Conservation (phyloP, 1,140 invertebrate species). For the Luehdorfia chinensis region DNA sequence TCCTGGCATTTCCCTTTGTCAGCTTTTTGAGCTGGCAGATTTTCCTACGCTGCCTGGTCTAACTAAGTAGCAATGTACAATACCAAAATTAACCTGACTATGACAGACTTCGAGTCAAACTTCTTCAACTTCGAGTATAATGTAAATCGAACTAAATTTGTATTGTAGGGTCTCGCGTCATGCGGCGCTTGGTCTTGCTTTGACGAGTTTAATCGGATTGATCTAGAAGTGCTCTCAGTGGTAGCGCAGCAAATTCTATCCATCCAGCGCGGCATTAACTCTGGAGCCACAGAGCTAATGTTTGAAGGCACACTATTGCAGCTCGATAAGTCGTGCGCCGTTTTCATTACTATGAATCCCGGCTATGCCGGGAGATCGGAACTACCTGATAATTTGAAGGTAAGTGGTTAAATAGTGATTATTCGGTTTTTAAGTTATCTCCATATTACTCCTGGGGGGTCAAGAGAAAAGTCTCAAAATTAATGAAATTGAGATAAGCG, state of each 20-base stretch:
- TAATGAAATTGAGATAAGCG: too few relatives aligned
- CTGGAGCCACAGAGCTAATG: constrained; percentile 83
- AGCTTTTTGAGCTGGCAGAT: too few relatives aligned
- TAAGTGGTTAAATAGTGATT: too few relatives aligned
- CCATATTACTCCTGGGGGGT: too few relatives aligned
- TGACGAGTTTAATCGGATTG: constrained; percentile 95
- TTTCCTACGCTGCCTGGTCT: too few relatives aligned
- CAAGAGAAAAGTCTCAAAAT: too few relatives aligned
- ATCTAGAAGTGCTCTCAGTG: constrained; percentile 93
- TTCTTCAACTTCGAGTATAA: too few relatives aligned
- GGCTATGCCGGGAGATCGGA: constrained; percentile 95
- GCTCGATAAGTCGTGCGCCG: constrained; percentile 93
- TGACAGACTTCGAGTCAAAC: too few relatives aligned
- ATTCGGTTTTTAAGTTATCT: too few relatives aligned
- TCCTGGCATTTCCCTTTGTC: too few relatives aligned
- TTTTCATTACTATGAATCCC: constrained; percentile 98
- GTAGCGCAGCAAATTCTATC: constrained; percentile 93
- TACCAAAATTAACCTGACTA: too few relatives aligned
- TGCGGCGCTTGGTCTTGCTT: constrained; percentile 98
- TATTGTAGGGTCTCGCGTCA: constrained; percentile 87
- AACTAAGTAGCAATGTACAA: too few relatives aligned
- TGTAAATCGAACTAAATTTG: background rate
- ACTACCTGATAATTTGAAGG: constrained; percentile 96
- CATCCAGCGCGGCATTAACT: constrained; percentile 87
- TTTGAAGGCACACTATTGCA: constrained; percentile 94